phyloP scores from a whole-genome alignment of 2,797 vertebrate genomes.

The Gadopsis bispinosus region DNA sequence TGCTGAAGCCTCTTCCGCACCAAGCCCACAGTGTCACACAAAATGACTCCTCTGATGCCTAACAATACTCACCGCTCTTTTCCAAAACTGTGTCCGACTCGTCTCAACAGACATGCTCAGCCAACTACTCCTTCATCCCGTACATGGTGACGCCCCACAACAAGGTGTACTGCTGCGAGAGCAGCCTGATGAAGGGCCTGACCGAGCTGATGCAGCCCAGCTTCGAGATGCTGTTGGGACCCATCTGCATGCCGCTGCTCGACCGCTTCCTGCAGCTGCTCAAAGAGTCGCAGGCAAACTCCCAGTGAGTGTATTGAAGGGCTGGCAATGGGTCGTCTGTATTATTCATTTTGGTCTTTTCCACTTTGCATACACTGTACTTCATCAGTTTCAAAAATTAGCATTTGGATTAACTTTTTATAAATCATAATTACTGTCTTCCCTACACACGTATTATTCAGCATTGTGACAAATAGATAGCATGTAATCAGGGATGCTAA shows the following conservation, averaged over 20 bases:
- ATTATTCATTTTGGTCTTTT: not conserved
- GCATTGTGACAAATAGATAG: not conserved
- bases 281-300: conserved; percentile 92
- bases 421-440: not conserved
- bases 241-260: conserved; percentile 95
- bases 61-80: not conserved
- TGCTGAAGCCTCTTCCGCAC: conserved; percentile 9
- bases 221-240: conserved; percentile 94
- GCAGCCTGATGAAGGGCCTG: conserved; percentile 95
- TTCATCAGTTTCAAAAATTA: not conserved
- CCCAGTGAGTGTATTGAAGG: conserved; percentile 85
- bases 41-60: not conserved
- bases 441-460: not conserved
- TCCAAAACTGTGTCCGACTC: not conserved
- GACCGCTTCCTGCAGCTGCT: conserved; percentile 95
- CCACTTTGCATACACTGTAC: not conserved
- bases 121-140: conserved; percentile 96
- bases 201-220: conserved; percentile 97
- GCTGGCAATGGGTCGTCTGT: too few relatives aligned
- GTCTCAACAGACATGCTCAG: conserved; percentile 90
- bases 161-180: conserved; percentile 97
- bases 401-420: not conserved
- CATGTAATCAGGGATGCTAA: not conserved
- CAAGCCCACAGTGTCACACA: not conserved
- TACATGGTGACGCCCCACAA: conserved; percentile 98